Conservation (phyloP, 2,888 invertebrate species). For the Lamellibrachia satsuma region DNA sequence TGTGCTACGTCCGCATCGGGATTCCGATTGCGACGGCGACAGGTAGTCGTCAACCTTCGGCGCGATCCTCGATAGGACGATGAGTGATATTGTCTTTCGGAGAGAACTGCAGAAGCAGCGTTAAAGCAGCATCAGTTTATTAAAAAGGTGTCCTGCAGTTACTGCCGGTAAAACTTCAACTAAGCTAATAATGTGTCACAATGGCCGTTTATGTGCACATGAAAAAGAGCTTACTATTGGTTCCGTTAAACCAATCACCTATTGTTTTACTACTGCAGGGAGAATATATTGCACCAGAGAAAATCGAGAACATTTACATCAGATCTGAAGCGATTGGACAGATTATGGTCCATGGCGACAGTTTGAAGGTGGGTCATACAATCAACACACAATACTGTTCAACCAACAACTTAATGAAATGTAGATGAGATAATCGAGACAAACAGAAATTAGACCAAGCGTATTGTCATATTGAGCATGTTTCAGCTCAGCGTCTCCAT, state of each 20-base stretch:
- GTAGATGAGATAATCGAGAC: not conserved
- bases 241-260: not conserved
- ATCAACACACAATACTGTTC: not conserved
- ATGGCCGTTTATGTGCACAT: not conserved
- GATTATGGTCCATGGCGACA: conserved; percentile 96
- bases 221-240: not conserved
- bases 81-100: not conserved
- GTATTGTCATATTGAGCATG: not conserved
- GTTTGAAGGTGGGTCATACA: conserved; percentile 70
- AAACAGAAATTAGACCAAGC: not conserved
- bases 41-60: too few relatives aligned
- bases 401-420: not conserved
- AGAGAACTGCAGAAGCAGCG: too few relatives aligned
- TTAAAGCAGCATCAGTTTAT: too few relatives aligned
- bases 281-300: conserved; percentile 98
- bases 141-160: not conserved
- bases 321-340: conserved; percentile 93
- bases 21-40: too few relatives aligned
- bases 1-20: too few relatives aligned
- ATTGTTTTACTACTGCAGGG: not conserved
- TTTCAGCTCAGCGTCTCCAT: too few relatives aligned
- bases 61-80: too few relatives aligned
- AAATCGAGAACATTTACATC: conserved; percentile 95
- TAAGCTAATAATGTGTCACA: not conserved
- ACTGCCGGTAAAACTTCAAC: not conserved